Evolutionary conservation across 2,888 invertebrate species (phyloP).

Genomic region (Phytoseiulus persimilis): DNA sequence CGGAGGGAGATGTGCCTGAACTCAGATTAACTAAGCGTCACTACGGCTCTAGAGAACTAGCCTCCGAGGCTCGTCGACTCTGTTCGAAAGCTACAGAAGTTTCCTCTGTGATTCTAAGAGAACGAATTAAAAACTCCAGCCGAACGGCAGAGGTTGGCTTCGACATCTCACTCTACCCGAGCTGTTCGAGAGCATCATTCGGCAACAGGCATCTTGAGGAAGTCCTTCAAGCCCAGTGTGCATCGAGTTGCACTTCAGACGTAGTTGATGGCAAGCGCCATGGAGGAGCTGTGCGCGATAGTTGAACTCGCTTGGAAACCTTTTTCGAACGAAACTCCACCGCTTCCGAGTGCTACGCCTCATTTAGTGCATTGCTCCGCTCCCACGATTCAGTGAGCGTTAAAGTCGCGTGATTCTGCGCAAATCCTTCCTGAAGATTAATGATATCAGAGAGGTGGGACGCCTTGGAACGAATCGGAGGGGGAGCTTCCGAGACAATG

Average conservation of each 20-base stretch:
- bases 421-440: not conserved
- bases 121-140: too few species aligned
- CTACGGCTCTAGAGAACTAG: too few species aligned
- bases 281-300: not conserved
- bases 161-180: not conserved
- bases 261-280: not conserved
- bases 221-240: not conserved
- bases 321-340: not conserved
- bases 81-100: too few species aligned
- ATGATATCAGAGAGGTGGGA: too few species aligned
- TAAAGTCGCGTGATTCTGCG: not conserved
- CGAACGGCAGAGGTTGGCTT: not conserved
- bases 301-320: not conserved
- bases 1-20: too few species aligned
- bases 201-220: not conserved
- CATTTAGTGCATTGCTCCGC: not conserved
- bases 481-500: too few species aligned
- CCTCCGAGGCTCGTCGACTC: too few species aligned
- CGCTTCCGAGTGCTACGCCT: not conserved
- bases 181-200: not conserved
- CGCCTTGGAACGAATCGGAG: too few species aligned
- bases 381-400: not conserved
- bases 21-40: too few species aligned
- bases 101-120: too few species aligned
- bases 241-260: not conserved